These are phyloP conservation scores for Pemphigus obesinymphae DNA, from an alignment of 1,140 invertebrate genomes.

Conservation along the genomic window DNA sequence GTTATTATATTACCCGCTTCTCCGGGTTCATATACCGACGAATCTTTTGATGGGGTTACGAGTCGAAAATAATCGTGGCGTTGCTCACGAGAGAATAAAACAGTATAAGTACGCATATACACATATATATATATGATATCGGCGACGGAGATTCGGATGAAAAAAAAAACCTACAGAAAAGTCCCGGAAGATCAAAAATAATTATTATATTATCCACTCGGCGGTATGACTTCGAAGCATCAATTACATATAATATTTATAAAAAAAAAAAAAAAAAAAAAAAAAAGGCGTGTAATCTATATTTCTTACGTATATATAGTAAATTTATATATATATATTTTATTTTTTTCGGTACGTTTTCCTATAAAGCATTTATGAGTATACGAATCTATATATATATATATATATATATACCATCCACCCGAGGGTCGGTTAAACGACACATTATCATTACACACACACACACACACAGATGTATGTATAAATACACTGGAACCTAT, in stretches of 20 bases:
- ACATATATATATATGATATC: too few species aligned
- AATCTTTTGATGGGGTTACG: too few species aligned
- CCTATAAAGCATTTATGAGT: too few species aligned
- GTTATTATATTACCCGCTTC: too few species aligned
- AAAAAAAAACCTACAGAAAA: conserved; percentile 28
- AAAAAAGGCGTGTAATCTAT: conserved; percentile 6
- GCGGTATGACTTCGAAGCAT: not conserved
- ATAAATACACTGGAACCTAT: too few species aligned
- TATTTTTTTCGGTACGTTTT: conserved; percentile 24
- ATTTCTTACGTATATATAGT: too few species aligned
- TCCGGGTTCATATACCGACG: too few species aligned
- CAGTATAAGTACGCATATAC: too few species aligned
- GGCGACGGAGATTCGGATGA: not conserved
- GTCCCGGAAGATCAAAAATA: conserved; percentile 7
- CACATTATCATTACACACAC: conserved; percentile 30
- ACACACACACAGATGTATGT: not conserved
- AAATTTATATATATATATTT: conserved; percentile 21
- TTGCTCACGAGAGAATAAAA: too few species aligned
- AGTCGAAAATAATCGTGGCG: too few species aligned
- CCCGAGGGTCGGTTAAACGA: conserved; percentile 35
- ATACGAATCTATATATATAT: too few species aligned
- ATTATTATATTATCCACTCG: too few species aligned
- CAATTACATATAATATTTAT: conserved; percentile 18
- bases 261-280: conserved; percentile 8
- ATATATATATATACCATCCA: not conserved